Conservation (phyloP, 2,888 invertebrate genomes). For the Orthonevra nobilis region DNA sequence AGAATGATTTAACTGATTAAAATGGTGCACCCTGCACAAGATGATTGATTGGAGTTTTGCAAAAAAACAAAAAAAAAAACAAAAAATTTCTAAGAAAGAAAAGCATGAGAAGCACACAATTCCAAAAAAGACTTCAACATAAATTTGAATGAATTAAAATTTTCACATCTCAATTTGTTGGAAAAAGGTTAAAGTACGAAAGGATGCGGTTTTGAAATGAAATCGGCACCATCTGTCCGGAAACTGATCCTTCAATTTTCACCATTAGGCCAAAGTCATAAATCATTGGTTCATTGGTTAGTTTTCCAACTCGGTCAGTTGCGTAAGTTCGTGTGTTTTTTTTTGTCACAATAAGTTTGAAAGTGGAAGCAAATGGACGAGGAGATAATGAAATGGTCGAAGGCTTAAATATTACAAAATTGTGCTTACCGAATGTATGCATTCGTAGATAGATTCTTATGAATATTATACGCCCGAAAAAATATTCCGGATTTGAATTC, state of each 20-base stretch:
- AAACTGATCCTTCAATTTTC: conserved; percentile 57
- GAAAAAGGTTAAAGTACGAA: not conserved
- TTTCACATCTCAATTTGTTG: conserved; percentile 28
- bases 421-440: no score
- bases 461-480: no score
- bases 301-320: no score
- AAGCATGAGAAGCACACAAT: conserved; percentile 40
- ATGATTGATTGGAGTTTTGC: conserved; percentile 59
- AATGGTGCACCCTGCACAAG: not conserved
- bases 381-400: conserved; percentile 48
- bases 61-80: no score
- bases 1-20: conserved; percentile 56
- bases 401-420: conserved; percentile 41
- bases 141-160: conserved; percentile 51
- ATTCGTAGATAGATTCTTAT: no score
- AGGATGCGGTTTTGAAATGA: conserved; percentile 2
- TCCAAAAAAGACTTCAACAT: conserved; percentile 33
- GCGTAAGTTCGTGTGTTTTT: conserved; percentile 2
- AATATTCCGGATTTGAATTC: no score
- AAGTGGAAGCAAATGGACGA: conserved; percentile 60
- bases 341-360: conserved; percentile 43
- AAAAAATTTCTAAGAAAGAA: conserved; percentile 14
- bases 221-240: conserved; percentile 55
- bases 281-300: conserved; percentile 36
- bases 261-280: conserved; percentile 61